Conservation (phyloP, 2,113 vertebrate species). For the Bambusicola thoracicus region DNA sequence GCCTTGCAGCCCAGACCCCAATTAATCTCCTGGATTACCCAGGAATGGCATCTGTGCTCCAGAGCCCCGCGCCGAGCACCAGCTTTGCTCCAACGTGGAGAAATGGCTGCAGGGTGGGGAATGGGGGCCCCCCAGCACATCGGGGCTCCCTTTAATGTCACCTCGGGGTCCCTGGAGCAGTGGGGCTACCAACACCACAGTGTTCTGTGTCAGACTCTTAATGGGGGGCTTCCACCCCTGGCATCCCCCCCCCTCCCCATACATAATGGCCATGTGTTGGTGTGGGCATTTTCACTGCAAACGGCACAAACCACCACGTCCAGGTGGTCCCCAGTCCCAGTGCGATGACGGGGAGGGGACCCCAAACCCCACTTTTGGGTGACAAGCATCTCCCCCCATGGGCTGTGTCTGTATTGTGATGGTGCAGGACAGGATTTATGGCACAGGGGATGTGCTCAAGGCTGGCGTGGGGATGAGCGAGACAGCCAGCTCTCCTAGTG, state of each 20-base stretch:
- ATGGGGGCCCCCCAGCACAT: background rate
- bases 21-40: conserved; percentile 71
- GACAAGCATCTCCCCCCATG: rapidly evolving
- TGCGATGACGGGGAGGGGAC: background rate
- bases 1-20: conserved; percentile 48
- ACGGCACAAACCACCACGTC: background rate
- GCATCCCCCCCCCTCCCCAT: background rate
- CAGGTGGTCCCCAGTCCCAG: background rate
- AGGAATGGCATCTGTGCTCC: conserved; percentile 62
- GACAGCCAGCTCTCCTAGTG: background rate
- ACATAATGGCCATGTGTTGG: background rate
- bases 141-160: background rate
- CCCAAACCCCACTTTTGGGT: background rate
- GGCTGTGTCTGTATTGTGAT: background rate
- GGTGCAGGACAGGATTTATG: background rate
- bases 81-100: background rate
- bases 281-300: background rate
- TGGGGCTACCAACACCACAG: rapidly evolving
- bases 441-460: background rate
- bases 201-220: background rate
- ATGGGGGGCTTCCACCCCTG: rapidly evolving
- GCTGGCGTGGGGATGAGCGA: background rate
- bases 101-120: background rate
- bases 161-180: background rate
- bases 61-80: background rate